Evolutionary conservation across 2,888 invertebrate genomes (phyloP), one percentile per base, ranked within the genome.

Genomic region (Tanypteryx hageni): DNA sequence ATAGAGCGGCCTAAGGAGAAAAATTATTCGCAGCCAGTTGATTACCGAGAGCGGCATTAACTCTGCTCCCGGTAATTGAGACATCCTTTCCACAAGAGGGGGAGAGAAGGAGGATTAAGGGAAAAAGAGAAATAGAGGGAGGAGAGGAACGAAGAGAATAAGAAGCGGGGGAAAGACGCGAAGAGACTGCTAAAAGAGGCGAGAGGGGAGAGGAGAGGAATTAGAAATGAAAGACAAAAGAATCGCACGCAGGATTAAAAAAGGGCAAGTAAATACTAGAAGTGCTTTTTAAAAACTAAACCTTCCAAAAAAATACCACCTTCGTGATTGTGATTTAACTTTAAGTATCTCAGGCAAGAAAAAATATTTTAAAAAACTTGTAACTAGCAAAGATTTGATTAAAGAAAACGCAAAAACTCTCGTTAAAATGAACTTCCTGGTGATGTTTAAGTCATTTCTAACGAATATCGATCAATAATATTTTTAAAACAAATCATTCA

Each of bases 1-100:
- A 92, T 82, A 93, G 76, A 27, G 31, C 27, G 61, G 68, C 31
- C 82, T 64, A 76, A 31, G 92, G 86, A 93, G 93, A 93, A 93
- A 93, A 93, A 93, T 93, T 93, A 93, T 93, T 93, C 92, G 92
- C 93, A 93, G 92, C 89, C 93, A 92, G 94, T 94, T 94, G 94
- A 94, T 94, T 94, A 94, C 94, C 89, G 89, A 68, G 93, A 94
- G 94, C 93, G 94, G 94, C 94, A 94, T 94, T 94, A 94, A 94
- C 93, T 93, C 94, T 94, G 94, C 94, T 94, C 94, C 92, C 93
- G 93, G 94, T 94, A 94, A 95, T 94, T 94, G 95, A 94, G 94
- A 94, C 94, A 94, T 95, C 94, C 92, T 76, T 92, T 92, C 83
- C 92, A 58, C 92, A 57, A 76, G 58, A 59, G 86, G 27, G 86